Base-by-base conservation (phyloP, 2,113 vertebrate genomes). In the Sapajus apella region DNA sequence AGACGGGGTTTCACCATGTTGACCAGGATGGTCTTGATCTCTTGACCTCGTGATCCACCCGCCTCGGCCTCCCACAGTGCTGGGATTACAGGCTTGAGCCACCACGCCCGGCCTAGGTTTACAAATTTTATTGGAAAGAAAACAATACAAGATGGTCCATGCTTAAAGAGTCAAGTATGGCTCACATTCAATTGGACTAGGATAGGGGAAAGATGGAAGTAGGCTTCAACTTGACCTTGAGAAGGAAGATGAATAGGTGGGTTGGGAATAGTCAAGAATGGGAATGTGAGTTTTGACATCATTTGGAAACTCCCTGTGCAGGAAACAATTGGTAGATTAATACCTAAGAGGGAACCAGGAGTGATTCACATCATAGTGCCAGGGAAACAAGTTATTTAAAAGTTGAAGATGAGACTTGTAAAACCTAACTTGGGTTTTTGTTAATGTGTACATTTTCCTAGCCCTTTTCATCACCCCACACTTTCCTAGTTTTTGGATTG, bases 261-360 rank as follows among this genome's bases (percentile, higher is more conserved):
- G 17, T 88, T 84, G 30, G 43, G 77, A 92, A 50, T 88, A 91
- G 55, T n/a, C 21, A 89, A 83, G 85, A 96, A 87, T 58, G 83
- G 23, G n/a, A 89, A 37, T 81, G 58, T 89, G 64, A 75, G 32
- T 95, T 93, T 77, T 94, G 80, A 90, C 68, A 87, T 96, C n/a
- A 88, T 77, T 80, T 75, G 47, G 43, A 83, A 87, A 45, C n/a
- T 83, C 50, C 20, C 77, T 25, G 23, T 76, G 27, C 40, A 80
- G n/a, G 80, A 88, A 96, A 76, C 75, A 40, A 37, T 43, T 50
- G 72, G 8, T 25, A 30, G 73, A 87, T 58, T 90, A 70, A 72
- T 79, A 68, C 21, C 47, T 81, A 72, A 55, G 70, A 47, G 82
- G 55, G 55, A 75, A 35, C 16, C 8, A 90, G 45, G 77, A 96